These are phyloP conservation scores for Caprella mutica DNA, from an alignment of 2,888 invertebrate species.

Conservation along the genomic window DNA sequence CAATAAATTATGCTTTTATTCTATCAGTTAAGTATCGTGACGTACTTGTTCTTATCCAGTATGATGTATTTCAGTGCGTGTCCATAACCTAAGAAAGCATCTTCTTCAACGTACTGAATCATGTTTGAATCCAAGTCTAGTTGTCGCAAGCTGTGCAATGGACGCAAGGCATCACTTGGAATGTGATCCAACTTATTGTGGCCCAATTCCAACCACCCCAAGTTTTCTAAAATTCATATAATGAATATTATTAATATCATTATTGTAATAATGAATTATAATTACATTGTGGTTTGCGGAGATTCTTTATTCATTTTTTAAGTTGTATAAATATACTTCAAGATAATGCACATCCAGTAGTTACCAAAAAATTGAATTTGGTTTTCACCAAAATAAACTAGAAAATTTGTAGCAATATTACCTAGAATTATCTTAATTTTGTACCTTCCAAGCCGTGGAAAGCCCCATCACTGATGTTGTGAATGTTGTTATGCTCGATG, in stretches of 20 bases:
- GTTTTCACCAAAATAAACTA: no score
- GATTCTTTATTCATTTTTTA: no score
- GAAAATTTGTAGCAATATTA: no score
- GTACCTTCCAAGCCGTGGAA: constrained; percentile 79
- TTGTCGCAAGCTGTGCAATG: constrained; percentile 73
- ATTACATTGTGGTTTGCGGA: no score
- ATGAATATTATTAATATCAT: no score
- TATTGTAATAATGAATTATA: no score
- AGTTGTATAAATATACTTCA: no score
- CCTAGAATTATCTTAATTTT: constrained; percentile 16
- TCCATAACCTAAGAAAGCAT: constrained; percentile 77
- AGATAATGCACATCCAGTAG: no score
- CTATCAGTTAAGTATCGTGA: no score
- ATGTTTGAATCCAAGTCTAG: constrained; percentile 78
- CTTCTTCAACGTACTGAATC: constrained; percentile 67
- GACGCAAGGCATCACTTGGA: constrained; percentile 69
- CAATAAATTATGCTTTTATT: no score
- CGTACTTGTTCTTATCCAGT: constrained; percentile 81
- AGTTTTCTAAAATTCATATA: constrained; percentile 54
- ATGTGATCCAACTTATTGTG: constrained; percentile 59
- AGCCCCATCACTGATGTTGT: constrained; percentile 66
- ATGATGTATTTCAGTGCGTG: constrained; percentile 86
- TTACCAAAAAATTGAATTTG: no score
- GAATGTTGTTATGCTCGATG: constrained; percentile 73
- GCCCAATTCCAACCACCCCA: constrained; percentile 76